Base-by-base conservation (phyloP, 2,797 vertebrate species). In the Onychomys torridus region DNA sequence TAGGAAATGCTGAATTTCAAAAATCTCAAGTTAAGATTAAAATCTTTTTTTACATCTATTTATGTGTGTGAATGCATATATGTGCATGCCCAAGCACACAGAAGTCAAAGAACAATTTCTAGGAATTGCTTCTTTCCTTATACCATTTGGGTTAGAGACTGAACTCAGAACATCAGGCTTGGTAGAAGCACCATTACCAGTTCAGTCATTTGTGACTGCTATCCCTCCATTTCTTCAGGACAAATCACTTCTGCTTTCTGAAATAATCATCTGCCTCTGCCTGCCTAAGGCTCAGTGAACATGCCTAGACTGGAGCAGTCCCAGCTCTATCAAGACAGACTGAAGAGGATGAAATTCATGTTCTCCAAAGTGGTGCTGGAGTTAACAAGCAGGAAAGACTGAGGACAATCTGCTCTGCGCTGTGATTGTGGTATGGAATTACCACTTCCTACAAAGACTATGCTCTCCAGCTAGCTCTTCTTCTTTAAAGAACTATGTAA, bases 401-500 rank as follows among this genome's bases (percentile, higher is more conserved):
- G 94, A 96, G 0, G 61, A 77, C 21, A 92, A 95, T 65, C 57
- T 89, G 43, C 69, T 91, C 63, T 96, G 86, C 84, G 90, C 79
- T 75, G 78, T 76, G 94, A 77, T 43, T 92, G 87, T 65, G 77
- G 75, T 79, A 88, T 25, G 88, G 95, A 96, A 94, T 93, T 63
- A 91, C 19, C 27, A 75, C 8, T 43, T 59, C 85, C 94, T 93
- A 84, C 65, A 97, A 90, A 87, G 52, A 89, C 21, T 21, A 37
- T 75, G 52, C 40, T 55, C 40, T 93, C 43, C 85, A 83, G 90
- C 97, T 95, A 75, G 78, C 34, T 96, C 97, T 92, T 96, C 92
- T 91, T 37, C 59, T 6, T 94, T 97, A 77, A 93, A 94, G 81
- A 73, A 73, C 89, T 95, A 46, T 97, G 97, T 90, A 96, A 97